phyloP scores from a whole-genome alignment of 2,113 vertebrate genomes.

The Oreochromis tanganicae region DNA sequence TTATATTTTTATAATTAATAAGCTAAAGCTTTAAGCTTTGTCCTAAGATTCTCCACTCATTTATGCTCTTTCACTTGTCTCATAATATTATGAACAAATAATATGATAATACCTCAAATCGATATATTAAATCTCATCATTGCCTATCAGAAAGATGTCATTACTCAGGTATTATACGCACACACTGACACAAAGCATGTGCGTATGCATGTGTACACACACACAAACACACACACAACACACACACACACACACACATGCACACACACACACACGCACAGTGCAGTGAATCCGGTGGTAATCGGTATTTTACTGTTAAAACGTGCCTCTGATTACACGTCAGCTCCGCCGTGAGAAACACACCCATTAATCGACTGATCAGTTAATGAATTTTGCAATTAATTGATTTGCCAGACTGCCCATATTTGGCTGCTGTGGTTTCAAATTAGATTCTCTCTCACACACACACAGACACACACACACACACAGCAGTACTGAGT shows the following conservation, averaged over 20 bases:
- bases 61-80: not conserved
- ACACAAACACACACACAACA: too few relatives aligned
- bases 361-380: constrained; percentile 62
- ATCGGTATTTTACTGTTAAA: constrained; percentile 33
- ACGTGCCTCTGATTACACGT: constrained; percentile 47
- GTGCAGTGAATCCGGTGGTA: constrained; percentile 3
- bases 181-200: too few relatives aligned
- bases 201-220: too few relatives aligned
- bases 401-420: constrained; percentile 61
- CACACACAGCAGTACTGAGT: not conserved
- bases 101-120: not conserved
- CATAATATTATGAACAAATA: not conserved
- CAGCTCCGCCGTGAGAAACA: constrained; percentile 56
- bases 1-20: not conserved
- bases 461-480: not conserved
- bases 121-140: not conserved
- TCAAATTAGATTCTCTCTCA: not conserved
- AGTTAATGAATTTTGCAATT: constrained; percentile 69
- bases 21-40: not conserved
- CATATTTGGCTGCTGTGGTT: constrained; percentile 32
- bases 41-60: not conserved
- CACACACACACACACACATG: too few relatives aligned
- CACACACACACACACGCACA: not conserved
- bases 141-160: not conserved
- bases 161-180: not conserved